Percentiles rank a stretch among this genome's conserved stretches.
Evolutionary conservation across 2,113 vertebrate genomes (phyloP).

Genomic region (Smithornis capensis): DNA sequence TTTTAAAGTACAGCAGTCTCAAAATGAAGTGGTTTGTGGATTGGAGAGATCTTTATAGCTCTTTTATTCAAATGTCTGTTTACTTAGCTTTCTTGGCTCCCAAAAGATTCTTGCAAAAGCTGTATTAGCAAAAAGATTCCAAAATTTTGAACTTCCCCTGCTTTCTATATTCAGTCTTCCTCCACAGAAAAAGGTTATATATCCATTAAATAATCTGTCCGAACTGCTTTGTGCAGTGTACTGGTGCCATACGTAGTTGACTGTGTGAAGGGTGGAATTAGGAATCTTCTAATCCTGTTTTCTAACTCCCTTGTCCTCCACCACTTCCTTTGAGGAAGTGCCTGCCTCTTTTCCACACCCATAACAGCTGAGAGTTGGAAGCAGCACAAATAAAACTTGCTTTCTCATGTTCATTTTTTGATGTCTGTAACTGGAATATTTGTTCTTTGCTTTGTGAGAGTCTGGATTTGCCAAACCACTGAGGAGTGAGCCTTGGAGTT

Average conservation of each 20-base stretch:
- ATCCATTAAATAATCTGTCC: background rate
- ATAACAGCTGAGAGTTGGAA: slow-evolving; percentile 1
- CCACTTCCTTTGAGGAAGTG: slow-evolving; percentile 11
- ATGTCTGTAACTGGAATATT: background rate
- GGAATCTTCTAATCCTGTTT: background rate
- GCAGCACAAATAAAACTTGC: background rate
- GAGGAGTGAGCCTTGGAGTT: background rate
- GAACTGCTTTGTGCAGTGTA: background rate
- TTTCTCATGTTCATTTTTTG: background rate
- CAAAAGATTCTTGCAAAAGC: background rate
- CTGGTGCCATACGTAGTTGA: background rate
- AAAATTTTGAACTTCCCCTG: background rate
- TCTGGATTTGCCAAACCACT: background rate
- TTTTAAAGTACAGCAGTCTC: background rate
- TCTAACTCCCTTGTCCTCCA: background rate
- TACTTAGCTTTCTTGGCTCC: background rate
- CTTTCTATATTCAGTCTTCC: background rate
- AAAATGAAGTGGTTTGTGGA: background rate
- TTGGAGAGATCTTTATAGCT: background rate
- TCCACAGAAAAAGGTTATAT: background rate
- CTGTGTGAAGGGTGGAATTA: background rate
- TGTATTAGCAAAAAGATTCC: background rate
- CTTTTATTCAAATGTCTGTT: background rate
- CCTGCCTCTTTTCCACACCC: slow-evolving; percentile 16
- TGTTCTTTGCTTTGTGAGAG: background rate